Evolutionary conservation across 2,113 vertebrate genomes (phyloP).

Genomic region (Mystacornis crossleyi): DNA sequence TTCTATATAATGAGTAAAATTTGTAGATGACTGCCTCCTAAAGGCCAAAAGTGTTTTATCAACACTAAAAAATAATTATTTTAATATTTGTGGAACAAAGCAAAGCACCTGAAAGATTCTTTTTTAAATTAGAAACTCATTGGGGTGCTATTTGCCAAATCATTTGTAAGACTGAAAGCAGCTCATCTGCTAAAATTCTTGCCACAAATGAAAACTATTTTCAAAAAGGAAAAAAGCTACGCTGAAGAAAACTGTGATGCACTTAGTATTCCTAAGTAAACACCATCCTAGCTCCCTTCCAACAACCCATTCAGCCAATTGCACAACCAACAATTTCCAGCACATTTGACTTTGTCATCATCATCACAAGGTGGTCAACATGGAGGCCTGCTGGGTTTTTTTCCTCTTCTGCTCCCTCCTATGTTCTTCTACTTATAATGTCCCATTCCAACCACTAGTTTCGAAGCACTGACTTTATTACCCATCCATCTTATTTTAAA

Average conservation of each 20-base stretch:
- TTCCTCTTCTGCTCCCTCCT: neutral
- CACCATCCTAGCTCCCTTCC: neutral
- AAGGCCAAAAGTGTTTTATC: neutral
- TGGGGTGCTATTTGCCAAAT: neutral
- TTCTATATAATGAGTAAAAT: neutral
- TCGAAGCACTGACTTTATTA: neutral
- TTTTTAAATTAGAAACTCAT: neutral
- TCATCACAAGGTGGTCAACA: neutral
- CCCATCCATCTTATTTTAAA: neutral
- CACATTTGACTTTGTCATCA: neutral
- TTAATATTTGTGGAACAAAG: neutral
- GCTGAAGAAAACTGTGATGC: neutral
- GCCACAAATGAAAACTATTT: neutral
- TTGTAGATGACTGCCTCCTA: conserved; percentile 24
- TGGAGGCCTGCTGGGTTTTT: accelerated
- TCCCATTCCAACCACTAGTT: neutral
- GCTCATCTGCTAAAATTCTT: neutral
- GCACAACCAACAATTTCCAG: neutral
- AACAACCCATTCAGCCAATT: neutral
- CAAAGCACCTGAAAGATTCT: neutral
- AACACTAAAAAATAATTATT: neutral
- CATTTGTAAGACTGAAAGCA: neutral
- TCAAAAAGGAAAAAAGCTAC: neutral
- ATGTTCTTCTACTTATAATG: neutral
- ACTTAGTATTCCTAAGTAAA: neutral